Percentiles rank a stretch among this genome's conserved stretches.
Evolutionary conservation across 2,797 vertebrate species (phyloP).

Genomic region (Centroberyx gerrardi): DNA sequence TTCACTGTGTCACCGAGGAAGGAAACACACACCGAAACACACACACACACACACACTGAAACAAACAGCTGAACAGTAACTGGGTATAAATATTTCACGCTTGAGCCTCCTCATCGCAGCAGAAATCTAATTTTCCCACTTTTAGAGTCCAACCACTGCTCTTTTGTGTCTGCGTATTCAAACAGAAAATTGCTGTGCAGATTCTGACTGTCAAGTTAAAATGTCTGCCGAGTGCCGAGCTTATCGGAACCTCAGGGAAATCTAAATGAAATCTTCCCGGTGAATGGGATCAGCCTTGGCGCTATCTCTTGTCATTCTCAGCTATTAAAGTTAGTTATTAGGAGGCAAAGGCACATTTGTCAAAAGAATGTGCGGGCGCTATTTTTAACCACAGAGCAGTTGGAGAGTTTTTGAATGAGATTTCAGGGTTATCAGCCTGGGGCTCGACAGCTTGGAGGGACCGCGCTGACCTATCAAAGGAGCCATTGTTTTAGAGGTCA

Average conservation of each 20-base stretch:
- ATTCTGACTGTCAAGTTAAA: constrained; percentile 71
- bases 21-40: constrained; percentile 21
- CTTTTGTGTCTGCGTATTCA: constrained; percentile 71
- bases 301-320: constrained; percentile 74
- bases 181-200: constrained; percentile 73
- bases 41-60: constrained; percentile 7
- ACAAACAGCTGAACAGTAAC: constrained; percentile 40
- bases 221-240: constrained; percentile 69
- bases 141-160: constrained; percentile 56
- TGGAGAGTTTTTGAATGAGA: constrained; percentile 47
- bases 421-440: constrained; percentile 33
- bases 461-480: constrained; percentile 16
- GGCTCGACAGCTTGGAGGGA: constrained; percentile 6
- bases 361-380: constrained; percentile 42
- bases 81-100: constrained; percentile 51
- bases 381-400: constrained; percentile 39
- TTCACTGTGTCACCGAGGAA: constrained; percentile 32
- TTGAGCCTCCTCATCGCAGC: constrained; percentile 43
- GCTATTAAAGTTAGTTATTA: constrained; percentile 74
- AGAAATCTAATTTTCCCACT: constrained; percentile 67
- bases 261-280: constrained; percentile 83
- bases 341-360: constrained; percentile 65
- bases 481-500: constrained; percentile 31
- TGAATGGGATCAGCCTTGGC: constrained; percentile 70
- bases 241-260: constrained; percentile 80